Evolutionary conservation across 1,140 invertebrate genomes (phyloP), one percentile per base, ranked within the genome.

Genomic region (Drosophila ercepeae): DNA sequence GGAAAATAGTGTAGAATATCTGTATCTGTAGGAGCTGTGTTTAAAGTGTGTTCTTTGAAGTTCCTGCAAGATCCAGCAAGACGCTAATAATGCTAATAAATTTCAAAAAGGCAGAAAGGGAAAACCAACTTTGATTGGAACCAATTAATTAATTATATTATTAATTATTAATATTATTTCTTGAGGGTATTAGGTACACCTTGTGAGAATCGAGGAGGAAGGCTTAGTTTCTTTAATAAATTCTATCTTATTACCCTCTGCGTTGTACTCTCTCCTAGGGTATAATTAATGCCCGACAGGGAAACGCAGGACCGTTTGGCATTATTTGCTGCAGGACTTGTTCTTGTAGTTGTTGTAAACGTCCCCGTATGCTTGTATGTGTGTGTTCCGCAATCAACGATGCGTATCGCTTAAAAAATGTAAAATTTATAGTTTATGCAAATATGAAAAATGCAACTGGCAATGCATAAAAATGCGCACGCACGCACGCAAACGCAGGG

Each of bases 341-440:
- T 69, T 69, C 50, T 72, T 75, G 72, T 14, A 54, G 53, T 41
- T 63, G 25, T 16, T 49, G 67, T 9, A 49, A 21, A 41, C 25
- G 9, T 8, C 8, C 6, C 29, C 11, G 51, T 8, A 55, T 39
- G 5, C 14, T 6, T 48, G 32, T 50, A 21, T 48, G 54, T 61
- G 41, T 42, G 50, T 57, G 59, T 61, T 58, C 64, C 29, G 83
- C 74, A 88, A 88, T 88, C 82, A 88, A 88, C 82, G 82, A 88
- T 88, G 82, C 82, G 82, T 88, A 88, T 88, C 82, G 82, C 78
- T 88, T 88, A 88, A 88, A 86, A 88, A 88, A 88, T 88, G 82
- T 89, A 89, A 82, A 88, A 88, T 88, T 88, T 88, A 88, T 88
- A 88, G 82, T 88, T 88, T 88, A 88, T 88, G 82, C 82, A 88